These are phyloP conservation scores for Megaptera novaeangliae DNA, from an alignment of 2,113 vertebrate genomes.

Conservation along the genomic window DNA sequence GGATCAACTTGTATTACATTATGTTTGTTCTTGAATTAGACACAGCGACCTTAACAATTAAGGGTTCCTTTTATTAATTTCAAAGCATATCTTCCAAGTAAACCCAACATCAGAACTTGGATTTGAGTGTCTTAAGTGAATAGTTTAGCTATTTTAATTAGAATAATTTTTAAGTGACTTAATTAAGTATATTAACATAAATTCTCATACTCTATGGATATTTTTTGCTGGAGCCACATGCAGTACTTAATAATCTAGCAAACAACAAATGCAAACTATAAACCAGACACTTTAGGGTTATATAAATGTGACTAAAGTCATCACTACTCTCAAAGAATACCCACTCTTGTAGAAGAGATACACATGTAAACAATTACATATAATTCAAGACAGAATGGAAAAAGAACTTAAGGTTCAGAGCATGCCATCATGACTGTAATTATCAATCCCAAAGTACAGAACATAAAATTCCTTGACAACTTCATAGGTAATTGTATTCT, in stretches of 20 bases:
- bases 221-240: neutral
- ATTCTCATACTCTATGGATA: neutral
- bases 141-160: slow-evolving; percentile 27
- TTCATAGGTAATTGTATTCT: neutral
- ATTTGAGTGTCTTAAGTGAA: neutral
- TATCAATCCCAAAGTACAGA: neutral
- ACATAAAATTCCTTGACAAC: neutral
- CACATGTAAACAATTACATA: neutral
- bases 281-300: neutral
- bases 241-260: neutral
- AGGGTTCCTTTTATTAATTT: neutral
- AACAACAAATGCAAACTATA: neutral
- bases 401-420: neutral
- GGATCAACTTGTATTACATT: neutral
- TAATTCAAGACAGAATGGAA: slow-evolving; percentile 7
- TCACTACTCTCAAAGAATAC: neutral
- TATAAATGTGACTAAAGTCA: neutral
- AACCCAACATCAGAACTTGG: neutral
- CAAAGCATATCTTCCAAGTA: slow-evolving; percentile 8
- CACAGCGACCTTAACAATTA: neutral
- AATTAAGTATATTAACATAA: neutral
- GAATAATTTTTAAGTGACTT: slow-evolving; percentile 8
- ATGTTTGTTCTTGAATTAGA: neutral
- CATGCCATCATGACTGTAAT: neutral
- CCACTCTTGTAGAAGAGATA: neutral